A percentile compares a stretch with the other conserved stretches of the same genome.
These are phyloP conservation scores for Neomonachus schauinslandi DNA, from an alignment of 2,113 vertebrate species.

Conservation along the genomic window DNA sequence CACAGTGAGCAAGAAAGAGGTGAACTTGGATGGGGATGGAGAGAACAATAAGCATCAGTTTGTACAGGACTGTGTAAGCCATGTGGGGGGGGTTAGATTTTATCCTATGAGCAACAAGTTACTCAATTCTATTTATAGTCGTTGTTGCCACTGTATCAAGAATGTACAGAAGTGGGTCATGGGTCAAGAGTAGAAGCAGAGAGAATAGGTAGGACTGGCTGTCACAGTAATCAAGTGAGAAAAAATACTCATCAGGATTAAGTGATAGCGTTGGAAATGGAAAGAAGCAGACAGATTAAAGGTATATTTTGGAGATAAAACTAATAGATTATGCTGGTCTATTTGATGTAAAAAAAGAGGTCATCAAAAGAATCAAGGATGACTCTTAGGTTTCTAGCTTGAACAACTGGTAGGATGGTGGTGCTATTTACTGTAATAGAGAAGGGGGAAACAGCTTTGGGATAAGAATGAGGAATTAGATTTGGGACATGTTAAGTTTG, in stretches of 20 bases:
- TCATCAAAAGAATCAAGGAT: background rate
- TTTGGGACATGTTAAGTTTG: background rate
- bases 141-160: background rate
- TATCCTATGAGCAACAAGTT: background rate
- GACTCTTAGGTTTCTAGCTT: background rate
- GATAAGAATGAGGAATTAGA: slow-evolving; percentile 1
- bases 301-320: background rate
- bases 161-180: background rate
- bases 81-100: background rate
- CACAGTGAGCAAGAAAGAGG: background rate
- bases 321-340: background rate
- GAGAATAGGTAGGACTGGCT: background rate
- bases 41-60: background rate
- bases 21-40: background rate
- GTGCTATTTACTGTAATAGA: background rate
- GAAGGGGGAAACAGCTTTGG: background rate
- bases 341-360: background rate
- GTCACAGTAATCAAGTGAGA: background rate
- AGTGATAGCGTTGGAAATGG: background rate
- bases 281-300: slow-evolving; percentile 31
- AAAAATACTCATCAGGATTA: background rate
- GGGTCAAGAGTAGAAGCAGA: background rate
- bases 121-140: background rate
- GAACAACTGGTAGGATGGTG: background rate
- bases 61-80: background rate